These are phyloP conservation scores for Cyrtorhinus lividipennis DNA, from an alignment of 1,140 invertebrate genomes.

Conservation along the genomic window DNA sequence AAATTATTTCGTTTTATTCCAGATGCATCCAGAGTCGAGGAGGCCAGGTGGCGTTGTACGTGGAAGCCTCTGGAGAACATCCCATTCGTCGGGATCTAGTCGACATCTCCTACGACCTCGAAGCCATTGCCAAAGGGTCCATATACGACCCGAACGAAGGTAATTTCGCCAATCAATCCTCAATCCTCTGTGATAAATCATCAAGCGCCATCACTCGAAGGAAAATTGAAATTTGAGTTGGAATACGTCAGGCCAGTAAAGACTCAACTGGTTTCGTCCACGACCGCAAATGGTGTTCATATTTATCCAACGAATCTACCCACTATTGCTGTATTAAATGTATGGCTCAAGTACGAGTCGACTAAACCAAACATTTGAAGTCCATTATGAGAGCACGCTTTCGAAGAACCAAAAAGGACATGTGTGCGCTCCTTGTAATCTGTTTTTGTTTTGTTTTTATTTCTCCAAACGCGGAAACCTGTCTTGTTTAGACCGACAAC, in stretches of 20 bases:
- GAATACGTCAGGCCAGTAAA: background rate
- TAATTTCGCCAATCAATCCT: too few relatives aligned
- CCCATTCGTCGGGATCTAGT: conserved; percentile 36
- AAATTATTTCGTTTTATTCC: background rate
- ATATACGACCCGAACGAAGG: conserved; percentile 41
- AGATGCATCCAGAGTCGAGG: conserved; percentile 50
- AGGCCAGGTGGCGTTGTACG: conserved; percentile 53
- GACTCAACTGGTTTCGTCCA: background rate
- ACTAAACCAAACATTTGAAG: background rate
- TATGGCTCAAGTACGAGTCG: background rate
- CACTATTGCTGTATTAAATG: background rate
- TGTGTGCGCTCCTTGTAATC: too few relatives aligned
- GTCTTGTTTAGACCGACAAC: too few relatives aligned
- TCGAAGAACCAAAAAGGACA: background rate
- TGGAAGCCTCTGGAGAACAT: conserved; percentile 38
- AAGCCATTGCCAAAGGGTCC: conserved; percentile 34
- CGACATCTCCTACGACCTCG: conserved; percentile 51
- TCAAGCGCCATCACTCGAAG: too few relatives aligned
- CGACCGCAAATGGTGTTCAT: background rate
- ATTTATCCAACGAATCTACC: too few relatives aligned
- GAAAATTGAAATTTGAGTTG: too few relatives aligned
- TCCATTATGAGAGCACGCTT: conserved; percentile 1
- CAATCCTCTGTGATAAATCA: too few relatives aligned
- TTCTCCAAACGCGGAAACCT: too few relatives aligned
- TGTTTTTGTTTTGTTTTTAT: too few relatives aligned